phyloP scores from a whole-genome alignment of 1,140 invertebrate genomes.

The Eriosoma lanigerum region DNA sequence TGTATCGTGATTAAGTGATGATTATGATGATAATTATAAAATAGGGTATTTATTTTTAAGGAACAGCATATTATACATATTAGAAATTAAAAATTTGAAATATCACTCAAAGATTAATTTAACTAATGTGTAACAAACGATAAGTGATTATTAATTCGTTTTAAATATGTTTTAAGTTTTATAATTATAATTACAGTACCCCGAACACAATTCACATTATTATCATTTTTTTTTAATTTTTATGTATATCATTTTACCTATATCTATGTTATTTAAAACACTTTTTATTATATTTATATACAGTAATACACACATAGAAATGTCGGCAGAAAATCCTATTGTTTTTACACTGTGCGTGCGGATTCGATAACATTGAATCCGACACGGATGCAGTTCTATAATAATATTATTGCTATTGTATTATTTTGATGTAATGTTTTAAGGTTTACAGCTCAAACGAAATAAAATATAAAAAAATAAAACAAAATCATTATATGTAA shows the following conservation, averaged over 20 bases:
- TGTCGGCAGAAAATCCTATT: neutral
- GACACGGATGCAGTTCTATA: neutral
- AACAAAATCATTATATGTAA: constrained; percentile 21
- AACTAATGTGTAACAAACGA: neutral
- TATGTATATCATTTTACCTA: neutral
- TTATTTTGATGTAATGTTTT: constrained; percentile 22
- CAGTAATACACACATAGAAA: neutral
- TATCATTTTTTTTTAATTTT: constrained; percentile 3
- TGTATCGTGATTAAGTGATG: constrained; percentile 37
- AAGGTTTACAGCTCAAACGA: constrained; percentile 28
- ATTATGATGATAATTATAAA: constrained; percentile 13
- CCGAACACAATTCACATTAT: neutral
- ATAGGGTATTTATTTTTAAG: constrained; percentile 47
- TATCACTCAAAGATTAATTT: too few species aligned
- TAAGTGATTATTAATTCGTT: constrained; percentile 3
- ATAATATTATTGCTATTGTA: constrained; percentile 24
- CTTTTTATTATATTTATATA: neutral
- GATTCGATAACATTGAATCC: constrained; percentile 27
- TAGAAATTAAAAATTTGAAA: neutral
- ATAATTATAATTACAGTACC: neutral
- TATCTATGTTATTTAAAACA: neutral
- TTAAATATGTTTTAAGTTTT: constrained; percentile 18
- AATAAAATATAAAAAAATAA: too few species aligned
- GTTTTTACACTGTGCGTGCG: constrained; percentile 10
- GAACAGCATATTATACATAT: constrained; percentile 1